Evolutionary conservation across 1,140 invertebrate species (phyloP), one percentile per base, ranked within the genome.

Genomic region (Tetragnatha versicolor): DNA sequence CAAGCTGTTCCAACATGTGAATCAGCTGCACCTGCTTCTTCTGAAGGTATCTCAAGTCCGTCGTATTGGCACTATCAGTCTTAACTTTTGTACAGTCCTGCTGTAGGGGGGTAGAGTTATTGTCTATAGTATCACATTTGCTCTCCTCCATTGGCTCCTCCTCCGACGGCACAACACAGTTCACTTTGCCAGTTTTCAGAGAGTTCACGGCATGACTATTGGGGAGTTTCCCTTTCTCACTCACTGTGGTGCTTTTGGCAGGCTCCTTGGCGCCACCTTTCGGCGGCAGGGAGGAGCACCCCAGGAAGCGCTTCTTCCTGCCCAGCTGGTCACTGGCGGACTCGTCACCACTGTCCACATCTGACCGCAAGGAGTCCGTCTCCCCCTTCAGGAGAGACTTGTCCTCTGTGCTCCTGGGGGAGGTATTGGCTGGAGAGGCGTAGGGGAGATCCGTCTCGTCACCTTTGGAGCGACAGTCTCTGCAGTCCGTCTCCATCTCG

Each of bases 21-120:
- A 87, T 72, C 17, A 87, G 63, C 25, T 83, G 79, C 25, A 83
- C 81, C 82, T 86, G 85, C 68, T 85, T 82, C 53, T 84, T 84
- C 69, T 86, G 82, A 22, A 86, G 80, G 58, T 85, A 82, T 61
- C 81, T 79, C 47, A 87, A 79, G 45, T 86, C 85, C 12, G 81
- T 49, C 25, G n/a, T 53, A 63, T 79, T 80, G 31, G 72, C 45
- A 75, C 70, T 45, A 29, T 80, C 70, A 47, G 6, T 49, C 47
- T 78, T 79, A 35, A 69, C 77, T 61, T 81, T 81, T 7, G 42
- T 17, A 60, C 63, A 55, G 12, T 81, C 79, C 14, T 73, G 60
- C 37, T 72, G 47, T 31, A 79, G 10, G 33, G 55, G 58, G 37
- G 37, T n/a, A n/a, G n/a, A n/a, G n/a, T n/a, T 42, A 81, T 45